phyloP scores from a whole-genome alignment of 2,797 vertebrate species.

The Lutjanus campechanus region DNA sequence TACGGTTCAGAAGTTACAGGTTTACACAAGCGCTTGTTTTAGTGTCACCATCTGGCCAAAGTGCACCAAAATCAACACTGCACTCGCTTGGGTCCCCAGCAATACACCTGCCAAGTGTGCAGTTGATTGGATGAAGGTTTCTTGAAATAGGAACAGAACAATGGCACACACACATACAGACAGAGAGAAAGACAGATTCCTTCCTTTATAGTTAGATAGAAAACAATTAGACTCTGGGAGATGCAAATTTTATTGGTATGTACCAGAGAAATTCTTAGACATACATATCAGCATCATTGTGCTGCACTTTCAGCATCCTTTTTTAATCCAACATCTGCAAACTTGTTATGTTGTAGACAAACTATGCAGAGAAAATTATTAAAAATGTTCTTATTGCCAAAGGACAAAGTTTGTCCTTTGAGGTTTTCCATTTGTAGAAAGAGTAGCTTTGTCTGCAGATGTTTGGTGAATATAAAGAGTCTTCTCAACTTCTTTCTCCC shows the following conservation, averaged over 20 bases:
- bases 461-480: conserved; percentile 11
- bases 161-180: too few relatives aligned
- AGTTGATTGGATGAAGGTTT: too few relatives aligned
- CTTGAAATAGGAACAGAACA: too few relatives aligned
- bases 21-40: too few relatives aligned
- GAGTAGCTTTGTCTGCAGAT: conserved; percentile 32
- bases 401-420: background rate
- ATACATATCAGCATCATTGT: background rate
- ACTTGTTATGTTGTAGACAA: background rate
- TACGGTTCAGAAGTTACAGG: too few relatives aligned
- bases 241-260: conserved; percentile 18
- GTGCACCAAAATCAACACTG: too few relatives aligned
- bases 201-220: background rate
- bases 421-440: background rate
- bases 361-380: conserved; percentile 3
- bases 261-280: conserved; percentile 9
- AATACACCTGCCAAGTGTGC: too few relatives aligned
- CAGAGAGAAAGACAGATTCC: too few relatives aligned
- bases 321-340: conserved; percentile 3
- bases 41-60: too few relatives aligned
- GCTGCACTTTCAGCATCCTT: conserved; percentile 6
- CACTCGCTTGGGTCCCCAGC: too few relatives aligned
- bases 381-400: conserved; percentile 8
- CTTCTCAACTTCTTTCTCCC: conserved; percentile 3
- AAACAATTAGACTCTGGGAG: conserved; percentile 5